These are phyloP conservation scores for Hypolimnas misippus DNA, from an alignment of 2,888 invertebrate species.

Conservation along the genomic window DNA sequence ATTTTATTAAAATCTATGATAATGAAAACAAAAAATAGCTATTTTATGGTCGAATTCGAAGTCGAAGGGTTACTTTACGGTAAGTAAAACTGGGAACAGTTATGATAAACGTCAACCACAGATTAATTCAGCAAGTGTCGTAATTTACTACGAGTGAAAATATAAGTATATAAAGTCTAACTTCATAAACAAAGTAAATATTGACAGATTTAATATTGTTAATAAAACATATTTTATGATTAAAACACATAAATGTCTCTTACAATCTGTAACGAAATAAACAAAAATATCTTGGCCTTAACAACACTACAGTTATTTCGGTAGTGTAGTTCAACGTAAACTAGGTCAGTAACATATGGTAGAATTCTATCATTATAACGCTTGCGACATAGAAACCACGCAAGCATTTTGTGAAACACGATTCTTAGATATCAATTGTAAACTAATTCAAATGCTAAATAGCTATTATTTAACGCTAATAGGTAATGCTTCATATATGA, in stretches of 20 bases:
- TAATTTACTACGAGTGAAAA: too few relatives aligned
- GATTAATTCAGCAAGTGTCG: too few relatives aligned
- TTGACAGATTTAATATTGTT: background rate
- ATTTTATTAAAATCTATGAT: too few relatives aligned
- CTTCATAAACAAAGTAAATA: constrained; percentile 1
- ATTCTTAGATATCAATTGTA: constrained; percentile 24
- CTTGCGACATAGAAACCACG: constrained; percentile 53
- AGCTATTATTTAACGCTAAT: background rate
- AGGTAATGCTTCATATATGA: background rate
- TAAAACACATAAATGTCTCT: background rate
- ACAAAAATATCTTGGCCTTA: constrained; percentile 56
- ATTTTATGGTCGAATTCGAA: too few relatives aligned
- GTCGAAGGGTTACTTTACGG: too few relatives aligned
- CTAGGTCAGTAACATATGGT: constrained; percentile 63
- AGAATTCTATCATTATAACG: constrained; percentile 54
- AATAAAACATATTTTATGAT: background rate
- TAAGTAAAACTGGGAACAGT: too few relatives aligned
- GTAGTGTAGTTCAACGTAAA: constrained; percentile 53
- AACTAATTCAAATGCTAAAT: constrained; percentile 2
- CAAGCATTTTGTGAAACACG: constrained; percentile 38
- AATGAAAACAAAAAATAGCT: too few relatives aligned
- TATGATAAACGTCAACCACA: too few relatives aligned
- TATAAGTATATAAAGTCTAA: too few relatives aligned
- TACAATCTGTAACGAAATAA: constrained; percentile 16
- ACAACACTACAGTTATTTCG: constrained; percentile 59